Conservation (phyloP, 2,888 invertebrate genomes). For the Drosophila ustulata region DNA sequence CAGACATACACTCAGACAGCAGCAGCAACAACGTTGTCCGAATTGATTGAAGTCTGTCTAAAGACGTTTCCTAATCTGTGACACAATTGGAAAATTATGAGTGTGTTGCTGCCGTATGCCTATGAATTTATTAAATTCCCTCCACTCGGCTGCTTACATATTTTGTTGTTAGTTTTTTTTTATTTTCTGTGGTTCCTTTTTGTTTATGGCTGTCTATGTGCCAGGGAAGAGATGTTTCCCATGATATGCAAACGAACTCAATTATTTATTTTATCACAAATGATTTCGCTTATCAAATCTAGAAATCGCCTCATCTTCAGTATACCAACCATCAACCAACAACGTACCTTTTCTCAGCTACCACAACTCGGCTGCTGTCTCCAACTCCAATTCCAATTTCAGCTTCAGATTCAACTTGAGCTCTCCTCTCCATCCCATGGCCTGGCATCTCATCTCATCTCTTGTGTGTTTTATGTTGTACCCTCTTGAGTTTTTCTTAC, state of each 20-base stretch:
- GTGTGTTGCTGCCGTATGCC: conserved; percentile 44
- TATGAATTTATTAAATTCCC: conserved; percentile 68
- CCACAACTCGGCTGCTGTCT: conserved; percentile 44
- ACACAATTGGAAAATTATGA: conserved; percentile 71
- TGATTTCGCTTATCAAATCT: conserved; percentile 81
- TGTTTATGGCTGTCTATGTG: conserved; percentile 19
- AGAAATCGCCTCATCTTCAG: conserved; percentile 74
- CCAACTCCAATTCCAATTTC: conserved; percentile 32
- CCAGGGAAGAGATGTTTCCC: conserved; percentile 75
- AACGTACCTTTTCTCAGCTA: conserved; percentile 69
- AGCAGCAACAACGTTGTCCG: conserved; percentile 47
- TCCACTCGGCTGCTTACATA: not conserved
- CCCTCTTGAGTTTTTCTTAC: conserved; percentile 78
- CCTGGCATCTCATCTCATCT: conserved; percentile 60
- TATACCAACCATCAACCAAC: conserved; percentile 1
- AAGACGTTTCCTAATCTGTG: conserved; percentile 69
- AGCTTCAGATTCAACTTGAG: conserved; percentile 27
- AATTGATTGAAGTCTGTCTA: conserved; percentile 80
- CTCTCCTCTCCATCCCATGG: conserved; percentile 20
- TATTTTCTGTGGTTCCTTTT: conserved; percentile 21
- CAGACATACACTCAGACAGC: conserved; percentile 22
- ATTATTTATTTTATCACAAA: conserved; percentile 83
- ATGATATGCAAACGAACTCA: conserved; percentile 84
- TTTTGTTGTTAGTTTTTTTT: conserved; percentile 14
- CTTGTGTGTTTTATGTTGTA: conserved; percentile 70